Base-by-base conservation (phyloP, 2,113 vertebrate species). In the Micromys minutus region DNA sequence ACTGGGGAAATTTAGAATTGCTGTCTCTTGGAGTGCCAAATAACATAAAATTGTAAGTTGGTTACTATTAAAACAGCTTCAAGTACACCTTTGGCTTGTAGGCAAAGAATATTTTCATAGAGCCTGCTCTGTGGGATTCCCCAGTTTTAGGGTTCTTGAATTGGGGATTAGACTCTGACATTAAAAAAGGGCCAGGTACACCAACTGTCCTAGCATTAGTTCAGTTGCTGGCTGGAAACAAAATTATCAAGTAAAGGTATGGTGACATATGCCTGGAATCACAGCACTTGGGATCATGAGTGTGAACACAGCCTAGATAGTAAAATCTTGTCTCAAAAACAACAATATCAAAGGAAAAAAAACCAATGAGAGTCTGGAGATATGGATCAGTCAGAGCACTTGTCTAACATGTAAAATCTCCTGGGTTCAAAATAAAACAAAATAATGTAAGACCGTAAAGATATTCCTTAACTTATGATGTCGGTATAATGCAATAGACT, bases 201-300 rank as follows among this genome's bases (percentile, higher is more conserved):
- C n/a, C 39, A 83, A 83, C 13, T 59, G 61, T 55, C 15, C 5
- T 1, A 42, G 50, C 67, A 45, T 91, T 45, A 10, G 61, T 88
- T 84, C 85, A 91, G 31, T 57, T 91, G 57, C 57, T 89, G 21
- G 57, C 72, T 74, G 36, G 72, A 95, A 89, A 89, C 5, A 77
- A 63, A 63, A 42, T 39, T 6, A 59, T 39, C 39, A n/a, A 55
- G 50, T 34, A 80, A 26, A 16, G 29, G 13, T 42, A 8, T 36
- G 21, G 47, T 39, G 50, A 50, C 0, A 0, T n/a, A n/a, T 24
- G 31, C 21, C 42, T 71, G 13, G 7, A n/a, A 52, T 87, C 65
- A 31, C 34, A 87, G 84, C 84, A 52, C 47, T n/a, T 52, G 36
- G 34, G 34, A 22, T 55, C 65, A 52, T 22, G 47, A 71, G 65